Base-by-base conservation (phyloP, 1,140 invertebrate genomes). In the Hyposmocoma kahamanoa region DNA sequence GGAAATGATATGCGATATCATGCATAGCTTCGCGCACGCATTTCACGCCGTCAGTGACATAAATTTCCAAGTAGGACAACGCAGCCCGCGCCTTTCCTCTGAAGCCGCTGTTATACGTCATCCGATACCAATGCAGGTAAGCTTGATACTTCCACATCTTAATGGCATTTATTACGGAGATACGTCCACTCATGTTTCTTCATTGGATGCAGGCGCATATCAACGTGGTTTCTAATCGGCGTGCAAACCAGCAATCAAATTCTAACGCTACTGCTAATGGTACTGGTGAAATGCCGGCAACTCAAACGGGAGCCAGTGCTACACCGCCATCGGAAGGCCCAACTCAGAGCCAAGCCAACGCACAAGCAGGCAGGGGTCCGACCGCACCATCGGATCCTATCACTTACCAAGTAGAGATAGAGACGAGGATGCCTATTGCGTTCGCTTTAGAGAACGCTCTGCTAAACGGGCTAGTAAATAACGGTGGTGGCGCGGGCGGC, bases 41-140 rank as follows among this genome's bases (percentile, higher is more conserved):
- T 94, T 94, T 74, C 97, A 98, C 75, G 91, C 92, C 2, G 84
- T 97, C 8, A 97, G 95, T 69, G 96, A 98, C 19, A 56, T 82
- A 20, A 64, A 52, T 8, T 60, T 76, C 24, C 42, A 61, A 10
- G 43, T 76, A 17, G 53, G 58, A 0, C 62, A 58, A 9, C 42
- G 49, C 0, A 47, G 49, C 19, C 55, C 62, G 4, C 65, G 67
- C 0, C 62, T 79, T n/a, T 67, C 53, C 0, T 67, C 75, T 0
- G 78, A 79, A 1, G 30, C 62, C 0, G 6, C 50, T 6, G 13
- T 47, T 4, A 34, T 57, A 3, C 61, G 63, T 0, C 65, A 68
- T 8, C 50, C 56, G 0, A 45, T 69, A 10, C 65, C 62, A 0
- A 42, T 69, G 36, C 72, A 75, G 39, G 72, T 73, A 62, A 36